Percentiles rank a stretch among this genome's conserved stretches.
phyloP scores from a whole-genome alignment of 2,113 vertebrate species.

The Datnioides undecimradiatus region DNA sequence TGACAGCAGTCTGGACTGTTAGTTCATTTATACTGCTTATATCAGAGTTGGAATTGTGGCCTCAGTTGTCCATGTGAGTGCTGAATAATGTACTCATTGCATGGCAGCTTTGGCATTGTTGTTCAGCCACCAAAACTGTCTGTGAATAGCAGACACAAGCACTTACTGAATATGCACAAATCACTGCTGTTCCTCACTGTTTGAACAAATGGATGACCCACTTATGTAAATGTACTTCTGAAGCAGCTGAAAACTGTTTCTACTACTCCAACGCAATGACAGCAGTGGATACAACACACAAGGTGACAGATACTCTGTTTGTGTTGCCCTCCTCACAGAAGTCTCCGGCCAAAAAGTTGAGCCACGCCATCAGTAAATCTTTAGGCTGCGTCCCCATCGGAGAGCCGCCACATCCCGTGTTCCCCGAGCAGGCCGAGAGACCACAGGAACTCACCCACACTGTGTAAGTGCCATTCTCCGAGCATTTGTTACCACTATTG shows the following conservation, averaged over 20 bases:
- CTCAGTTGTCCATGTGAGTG: neutral
- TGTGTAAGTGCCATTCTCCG: slow-evolving; percentile 84
- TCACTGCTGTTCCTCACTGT: slow-evolving; percentile 16
- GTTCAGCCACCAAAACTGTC: neutral
- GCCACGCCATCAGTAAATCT: slow-evolving; percentile 97
- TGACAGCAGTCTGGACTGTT: too few relatives aligned
- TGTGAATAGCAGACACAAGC: neutral
- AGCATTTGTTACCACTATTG: neutral
- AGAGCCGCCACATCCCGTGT: slow-evolving; percentile 93
- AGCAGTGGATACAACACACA: neutral
- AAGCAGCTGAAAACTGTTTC: slow-evolving; percentile 5
- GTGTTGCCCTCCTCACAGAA: slow-evolving; percentile 84
- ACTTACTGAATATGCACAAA: slow-evolving; percentile 14
- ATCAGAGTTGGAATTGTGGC: too few relatives aligned
- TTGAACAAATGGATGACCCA: slow-evolving; percentile 38
- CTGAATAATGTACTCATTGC: neutral
- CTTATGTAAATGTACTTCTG: slow-evolving; percentile 40
- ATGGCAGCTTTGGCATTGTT: neutral
- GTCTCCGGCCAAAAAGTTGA: slow-evolving; percentile 98
- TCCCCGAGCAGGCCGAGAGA: slow-evolving; percentile 94
- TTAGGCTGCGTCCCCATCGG: slow-evolving; percentile 96
- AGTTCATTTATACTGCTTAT: too few relatives aligned
- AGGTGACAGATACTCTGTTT: slow-evolving; percentile 30
- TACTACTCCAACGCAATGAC: neutral
- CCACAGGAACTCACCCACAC: slow-evolving; percentile 93